phyloP scores from a whole-genome alignment of 2,797 vertebrate genomes.

The Onychomys torridus region DNA sequence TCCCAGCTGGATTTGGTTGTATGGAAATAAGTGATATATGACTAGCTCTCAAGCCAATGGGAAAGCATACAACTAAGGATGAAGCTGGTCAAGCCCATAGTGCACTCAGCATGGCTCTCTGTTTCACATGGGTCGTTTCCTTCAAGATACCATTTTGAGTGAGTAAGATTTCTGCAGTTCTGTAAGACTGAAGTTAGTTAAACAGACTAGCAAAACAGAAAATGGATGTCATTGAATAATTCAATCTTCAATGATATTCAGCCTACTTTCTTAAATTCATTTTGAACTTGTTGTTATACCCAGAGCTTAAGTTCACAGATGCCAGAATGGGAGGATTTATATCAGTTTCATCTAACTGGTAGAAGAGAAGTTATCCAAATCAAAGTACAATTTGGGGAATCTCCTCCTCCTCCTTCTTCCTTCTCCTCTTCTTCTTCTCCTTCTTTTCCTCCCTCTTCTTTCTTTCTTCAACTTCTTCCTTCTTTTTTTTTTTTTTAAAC shows the following conservation, averaged over 20 bases:
- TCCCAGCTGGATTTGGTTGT: slow-evolving; percentile 41
- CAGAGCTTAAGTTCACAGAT: slow-evolving; percentile 53
- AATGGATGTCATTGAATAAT: slow-evolving; percentile 78
- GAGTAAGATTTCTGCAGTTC: slow-evolving; percentile 79
- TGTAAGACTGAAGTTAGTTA: slow-evolving; percentile 83
- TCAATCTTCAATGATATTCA: slow-evolving; percentile 75
- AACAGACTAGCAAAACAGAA: slow-evolving; percentile 82
- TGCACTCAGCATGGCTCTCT: slow-evolving; percentile 64
- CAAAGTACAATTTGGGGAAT: neutral
- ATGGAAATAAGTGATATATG: slow-evolving; percentile 53
- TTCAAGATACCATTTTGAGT: slow-evolving; percentile 81
- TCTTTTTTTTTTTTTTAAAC: neutral
- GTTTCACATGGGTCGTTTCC: slow-evolving; percentile 69
- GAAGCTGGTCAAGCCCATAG: slow-evolving; percentile 69
- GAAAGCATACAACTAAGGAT: slow-evolving; percentile 67
- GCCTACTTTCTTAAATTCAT: slow-evolving; percentile 67
- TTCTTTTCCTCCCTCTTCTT: neutral
- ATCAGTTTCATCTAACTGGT: slow-evolving; percentile 48
- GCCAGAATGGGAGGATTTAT: slow-evolving; percentile 45
- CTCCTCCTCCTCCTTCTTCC: no score
- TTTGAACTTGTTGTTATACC: slow-evolving; percentile 63
- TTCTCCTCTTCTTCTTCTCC: no score
- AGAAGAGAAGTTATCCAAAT: slow-evolving; percentile 26
- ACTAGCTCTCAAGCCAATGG: slow-evolving; percentile 60
- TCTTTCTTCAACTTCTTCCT: no score